phyloP scores from a whole-genome alignment of 2,113 vertebrate genomes.

The Coptodon bakossiorum region DNA sequence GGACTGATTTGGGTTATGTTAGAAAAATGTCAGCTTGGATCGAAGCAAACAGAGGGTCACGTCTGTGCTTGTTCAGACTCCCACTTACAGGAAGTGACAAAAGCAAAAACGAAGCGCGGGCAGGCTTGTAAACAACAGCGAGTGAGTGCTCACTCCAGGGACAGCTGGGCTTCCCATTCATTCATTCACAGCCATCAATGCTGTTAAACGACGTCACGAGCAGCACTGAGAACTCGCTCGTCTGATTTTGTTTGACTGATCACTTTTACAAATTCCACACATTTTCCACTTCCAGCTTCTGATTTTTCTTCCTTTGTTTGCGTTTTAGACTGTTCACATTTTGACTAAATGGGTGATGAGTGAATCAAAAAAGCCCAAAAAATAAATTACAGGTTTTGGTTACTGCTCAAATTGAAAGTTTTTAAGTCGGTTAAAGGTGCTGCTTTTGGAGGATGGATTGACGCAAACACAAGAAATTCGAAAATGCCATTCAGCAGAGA shows the following conservation, averaged over 20 bases:
- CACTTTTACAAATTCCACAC: neutral
- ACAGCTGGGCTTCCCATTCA: neutral
- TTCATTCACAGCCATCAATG: neutral
- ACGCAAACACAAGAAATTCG: neutral
- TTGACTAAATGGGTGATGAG: neutral
- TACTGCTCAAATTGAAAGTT: neutral
- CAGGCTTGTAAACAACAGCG: neutral
- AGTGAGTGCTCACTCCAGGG: neutral
- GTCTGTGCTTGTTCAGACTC: conserved; percentile 4
- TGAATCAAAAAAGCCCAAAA: accelerated
- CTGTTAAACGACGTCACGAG: neutral
- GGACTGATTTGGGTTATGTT: neutral
- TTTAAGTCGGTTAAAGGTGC: neutral
- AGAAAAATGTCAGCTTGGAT: neutral
- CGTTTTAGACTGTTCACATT: neutral
- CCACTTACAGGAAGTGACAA: conserved; percentile 41
- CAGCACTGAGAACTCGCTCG: neutral
- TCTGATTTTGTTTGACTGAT: neutral
- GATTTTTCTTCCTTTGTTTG: neutral
- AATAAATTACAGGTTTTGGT: neutral
- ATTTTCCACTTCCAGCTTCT: neutral
- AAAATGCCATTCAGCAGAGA: neutral
- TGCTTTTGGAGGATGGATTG: neutral
- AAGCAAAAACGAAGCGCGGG: neutral
- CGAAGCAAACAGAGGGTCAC: neutral